phyloP scores from a whole-genome alignment of 2,797 vertebrate genomes.

The Acridotheres tristis region DNA sequence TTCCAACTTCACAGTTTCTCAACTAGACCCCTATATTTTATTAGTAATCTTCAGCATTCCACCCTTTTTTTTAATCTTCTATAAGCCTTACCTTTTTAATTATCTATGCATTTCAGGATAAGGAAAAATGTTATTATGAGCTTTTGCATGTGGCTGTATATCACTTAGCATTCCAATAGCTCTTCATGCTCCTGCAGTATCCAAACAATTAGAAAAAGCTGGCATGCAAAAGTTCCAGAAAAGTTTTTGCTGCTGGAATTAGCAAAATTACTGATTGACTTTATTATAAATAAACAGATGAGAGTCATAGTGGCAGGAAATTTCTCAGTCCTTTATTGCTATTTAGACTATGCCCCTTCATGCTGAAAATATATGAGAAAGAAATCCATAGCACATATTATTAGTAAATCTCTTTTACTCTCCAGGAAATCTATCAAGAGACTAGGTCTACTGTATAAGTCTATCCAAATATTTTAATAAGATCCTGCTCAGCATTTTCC shows the following conservation, averaged over 20 bases:
- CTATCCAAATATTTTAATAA: conserved; percentile 58
- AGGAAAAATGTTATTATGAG: not conserved
- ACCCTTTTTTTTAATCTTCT: not conserved
- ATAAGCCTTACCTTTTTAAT: not conserved
- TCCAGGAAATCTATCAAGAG: conserved; percentile 34
- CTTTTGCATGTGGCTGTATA: not conserved
- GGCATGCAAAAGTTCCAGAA: not conserved
- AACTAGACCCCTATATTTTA: not conserved
- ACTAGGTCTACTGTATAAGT: not conserved
- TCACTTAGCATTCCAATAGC: not conserved
- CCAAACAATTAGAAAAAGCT: conserved; percentile 26
- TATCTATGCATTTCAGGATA: not conserved
- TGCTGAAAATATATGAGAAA: conserved; percentile 3
- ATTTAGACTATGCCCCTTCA: not conserved
- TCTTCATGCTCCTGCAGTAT: not conserved
- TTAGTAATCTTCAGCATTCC: not conserved
- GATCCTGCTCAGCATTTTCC: conserved; percentile 21
- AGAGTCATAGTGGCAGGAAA: not conserved
- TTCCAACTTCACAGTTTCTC: not conserved
- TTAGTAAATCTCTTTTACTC: conserved; percentile 14
- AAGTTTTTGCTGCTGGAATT: conserved; percentile 49
- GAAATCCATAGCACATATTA: not conserved
- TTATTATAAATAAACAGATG: conserved; percentile 31
- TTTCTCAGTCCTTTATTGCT: conserved; percentile 25
- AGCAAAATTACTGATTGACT: not conserved